Base-by-base conservation (phyloP, 2,797 vertebrate species). In the Danio kyathit region DNA sequence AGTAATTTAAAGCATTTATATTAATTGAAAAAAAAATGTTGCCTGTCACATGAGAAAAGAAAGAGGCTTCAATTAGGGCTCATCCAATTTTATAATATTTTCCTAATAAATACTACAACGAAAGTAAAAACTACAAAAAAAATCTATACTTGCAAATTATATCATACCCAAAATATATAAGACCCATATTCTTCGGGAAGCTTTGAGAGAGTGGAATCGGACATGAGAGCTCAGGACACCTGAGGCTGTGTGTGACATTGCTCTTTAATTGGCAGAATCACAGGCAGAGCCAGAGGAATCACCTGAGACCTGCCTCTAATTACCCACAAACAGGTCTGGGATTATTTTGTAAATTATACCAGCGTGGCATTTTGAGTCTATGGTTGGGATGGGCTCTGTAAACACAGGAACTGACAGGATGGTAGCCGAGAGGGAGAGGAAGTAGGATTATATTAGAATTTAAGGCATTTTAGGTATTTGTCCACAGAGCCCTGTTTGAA, bases 271-370 rank as follows among this genome's bases (percentile, higher is more conserved):
- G 92, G 90, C 80, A 85, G 86, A 85, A 88, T 88, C 89, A 90
- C 81, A 87, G 82, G 69, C 91, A 90, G 79, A 83, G 63, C 51
- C 64, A 29, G 52, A 61, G 61, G 65, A 89, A 75, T 90, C 7
- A 76, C 91, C 1, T 73, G 91, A 88, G 93, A 92, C 49, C 65
- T 40, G 60, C 10, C 83, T 84, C 88, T 95, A 94, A 94, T 94
- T 92, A 93, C 85, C 86, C 85, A 83, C 83, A 82, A 92, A 90
- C 82, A 90, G 89, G 88, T 85, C 82, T 88, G 93, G 93, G 94
- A 94, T 94, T 94, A 93, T 94, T 95, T 93, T 92, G 93, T 93
- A 94, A 94, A 94, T 95, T 92, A 93, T 92, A 93, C 90, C 89
- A 88, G 90, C 56, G 65, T 54, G 83, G 81, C 79, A 89, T 89